Percentiles rank a stretch among this genome's conserved stretches.
Evolutionary conservation across 2,113 vertebrate genomes (phyloP).

Genomic region (Diglossa brunneiventris): DNA sequence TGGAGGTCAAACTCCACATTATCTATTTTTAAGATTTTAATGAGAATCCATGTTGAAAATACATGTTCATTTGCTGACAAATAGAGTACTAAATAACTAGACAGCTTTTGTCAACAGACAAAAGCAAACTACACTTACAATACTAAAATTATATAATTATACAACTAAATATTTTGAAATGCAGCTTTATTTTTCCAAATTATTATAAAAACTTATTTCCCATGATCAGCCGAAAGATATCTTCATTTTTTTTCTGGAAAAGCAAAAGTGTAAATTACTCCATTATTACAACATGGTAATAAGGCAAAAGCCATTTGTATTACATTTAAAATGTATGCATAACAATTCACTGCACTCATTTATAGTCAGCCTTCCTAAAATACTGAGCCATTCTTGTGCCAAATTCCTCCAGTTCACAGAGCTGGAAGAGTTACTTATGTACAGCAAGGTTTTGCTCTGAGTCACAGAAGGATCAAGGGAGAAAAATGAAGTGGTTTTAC

Average conservation of each 20-base stretch:
- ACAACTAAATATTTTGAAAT: slow-evolving; percentile 22
- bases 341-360: not conserved
- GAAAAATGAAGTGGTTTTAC: not conserved
- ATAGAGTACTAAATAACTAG: not conserved
- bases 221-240: not conserved
- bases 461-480: not conserved
- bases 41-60: not conserved
- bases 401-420: not conserved
- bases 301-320: not conserved
- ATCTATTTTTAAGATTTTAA: not conserved
- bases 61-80: slow-evolving; percentile 3
- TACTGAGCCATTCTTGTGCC: not conserved
- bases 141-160: not conserved
- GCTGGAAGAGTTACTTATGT: not conserved
- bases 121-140: not conserved
- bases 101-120: not conserved
- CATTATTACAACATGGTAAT: not conserved
- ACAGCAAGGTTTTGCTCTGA: not conserved
- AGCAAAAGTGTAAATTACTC: not conserved
- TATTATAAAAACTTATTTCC: slow-evolving; percentile 65
- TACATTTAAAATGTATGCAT: not conserved
- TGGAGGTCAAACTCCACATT: slow-evolving; percentile 33
- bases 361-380: not conserved
- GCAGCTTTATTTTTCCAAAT: slow-evolving; percentile 24
- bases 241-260: not conserved